phyloP scores from a whole-genome alignment of 2,888 invertebrate genomes.

The Machimus rusticus region DNA sequence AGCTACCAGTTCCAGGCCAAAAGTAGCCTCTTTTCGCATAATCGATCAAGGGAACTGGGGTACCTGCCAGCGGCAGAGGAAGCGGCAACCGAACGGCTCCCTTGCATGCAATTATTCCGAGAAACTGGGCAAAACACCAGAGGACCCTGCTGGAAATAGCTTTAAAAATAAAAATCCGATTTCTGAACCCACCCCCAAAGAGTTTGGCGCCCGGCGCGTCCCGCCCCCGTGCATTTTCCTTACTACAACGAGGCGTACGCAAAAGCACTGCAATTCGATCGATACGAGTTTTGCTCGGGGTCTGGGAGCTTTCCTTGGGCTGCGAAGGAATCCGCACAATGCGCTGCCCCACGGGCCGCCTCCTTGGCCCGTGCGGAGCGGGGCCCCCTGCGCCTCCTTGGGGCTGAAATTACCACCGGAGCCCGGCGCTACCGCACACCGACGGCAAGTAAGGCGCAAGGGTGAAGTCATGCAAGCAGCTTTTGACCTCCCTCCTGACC shows the following conservation, averaged over 20 bases:
- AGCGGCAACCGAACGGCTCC: not conserved
- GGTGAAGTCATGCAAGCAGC: constrained; percentile 8
- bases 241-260: constrained; percentile 17
- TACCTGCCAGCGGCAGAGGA: not conserved
- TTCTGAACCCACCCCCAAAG: not conserved
- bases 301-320: not conserved
- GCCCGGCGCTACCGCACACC: not conserved
- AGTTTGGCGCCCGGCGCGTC: not conserved
- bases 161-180: constrained; percentile 10
- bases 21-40: not conserved
- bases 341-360: not conserved
- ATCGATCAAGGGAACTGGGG: not conserved
- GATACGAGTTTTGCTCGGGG: constrained; percentile 42
- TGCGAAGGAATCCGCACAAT: not conserved
- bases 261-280: constrained; percentile 50
- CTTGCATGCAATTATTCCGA: not conserved
- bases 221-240: not conserved
- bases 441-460: not conserved
- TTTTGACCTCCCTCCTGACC: constrained; percentile 5
- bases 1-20: not conserved
- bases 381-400: not conserved
- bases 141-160: not conserved
- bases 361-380: not conserved
- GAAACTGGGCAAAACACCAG: not conserved
- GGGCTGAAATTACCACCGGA: not conserved